Percentiles rank a stretch among this genome's conserved stretches.
Conservation (phyloP, 1,140 invertebrate species). For the Papilio polyxenes region DNA sequence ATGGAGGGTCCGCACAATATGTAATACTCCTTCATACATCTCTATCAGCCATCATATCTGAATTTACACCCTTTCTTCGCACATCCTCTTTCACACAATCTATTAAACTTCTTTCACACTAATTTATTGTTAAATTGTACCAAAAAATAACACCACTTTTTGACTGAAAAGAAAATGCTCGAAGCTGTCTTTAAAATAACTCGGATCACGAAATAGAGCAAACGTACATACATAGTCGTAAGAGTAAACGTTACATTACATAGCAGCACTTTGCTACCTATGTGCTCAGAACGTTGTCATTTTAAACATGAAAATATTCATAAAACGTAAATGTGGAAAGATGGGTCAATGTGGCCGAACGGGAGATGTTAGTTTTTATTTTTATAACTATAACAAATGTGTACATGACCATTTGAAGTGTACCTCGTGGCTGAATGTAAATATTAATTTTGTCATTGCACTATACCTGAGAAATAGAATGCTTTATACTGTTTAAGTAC, state of each 20-base stretch:
- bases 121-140: too few relatives aligned
- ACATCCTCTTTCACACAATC: too few relatives aligned
- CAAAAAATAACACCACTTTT: neutral
- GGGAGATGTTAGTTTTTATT: neutral
- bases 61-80: too few relatives aligned
- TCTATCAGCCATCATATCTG: too few relatives aligned
- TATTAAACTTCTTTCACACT: too few relatives aligned
- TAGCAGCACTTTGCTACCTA: neutral
- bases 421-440: too few relatives aligned
- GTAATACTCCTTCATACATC: too few relatives aligned
- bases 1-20: too few relatives aligned
- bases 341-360: neutral
- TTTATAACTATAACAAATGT: neutral
- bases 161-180: neutral
- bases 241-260: neutral
- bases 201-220: neutral
- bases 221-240: neutral
- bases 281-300: neutral
- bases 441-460: too few relatives aligned
- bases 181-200: neutral
- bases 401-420: too few relatives aligned
- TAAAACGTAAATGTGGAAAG: neutral
- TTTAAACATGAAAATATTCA: constrained; percentile 7
- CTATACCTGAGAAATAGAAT: too few relatives aligned
- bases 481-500: too few relatives aligned